phyloP scores from a whole-genome alignment of 2,888 invertebrate species.

The Himalopsyche anomala region DNA sequence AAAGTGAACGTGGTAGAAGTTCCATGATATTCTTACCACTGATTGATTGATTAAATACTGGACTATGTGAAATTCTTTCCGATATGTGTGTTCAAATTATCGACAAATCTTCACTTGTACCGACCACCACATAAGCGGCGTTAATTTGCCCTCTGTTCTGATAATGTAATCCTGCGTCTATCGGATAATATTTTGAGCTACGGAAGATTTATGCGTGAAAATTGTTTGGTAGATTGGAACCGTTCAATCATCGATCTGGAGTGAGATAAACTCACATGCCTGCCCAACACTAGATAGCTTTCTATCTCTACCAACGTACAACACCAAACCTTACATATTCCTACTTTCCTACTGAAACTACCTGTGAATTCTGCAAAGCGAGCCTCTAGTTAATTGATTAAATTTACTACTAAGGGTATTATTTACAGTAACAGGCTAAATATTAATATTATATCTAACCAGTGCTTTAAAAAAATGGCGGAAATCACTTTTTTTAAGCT shows the following conservation, averaged over 20 bases:
- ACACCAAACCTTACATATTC: not conserved
- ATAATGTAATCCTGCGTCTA: conserved; percentile 52
- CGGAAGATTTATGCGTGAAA: conserved; percentile 54
- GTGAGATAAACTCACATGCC: conserved; percentile 56
- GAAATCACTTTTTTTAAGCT: no score
- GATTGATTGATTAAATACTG: no score
- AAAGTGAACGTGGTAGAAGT: no score
- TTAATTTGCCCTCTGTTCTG: conserved; percentile 51
- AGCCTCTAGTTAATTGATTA: no score
- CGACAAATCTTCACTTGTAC: not conserved
- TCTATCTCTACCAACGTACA: not conserved
- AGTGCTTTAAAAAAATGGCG: no score
- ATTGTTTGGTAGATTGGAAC: conserved; percentile 49
- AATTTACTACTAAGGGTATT: no score
- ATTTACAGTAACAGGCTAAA: no score
- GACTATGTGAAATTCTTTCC: no score
- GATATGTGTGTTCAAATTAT: not conserved
- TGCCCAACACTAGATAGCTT: conserved; percentile 23
- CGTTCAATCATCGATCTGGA: conserved; percentile 61
- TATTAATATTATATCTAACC: no score
- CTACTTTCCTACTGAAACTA: not conserved
- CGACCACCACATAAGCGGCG: conserved; percentile 32
- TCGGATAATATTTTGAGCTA: conserved; percentile 52
- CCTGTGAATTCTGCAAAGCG: no score
- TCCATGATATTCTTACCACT: no score